Base-by-base conservation (phyloP, 2,888 invertebrate genomes). In the Endomychus coccineus region DNA sequence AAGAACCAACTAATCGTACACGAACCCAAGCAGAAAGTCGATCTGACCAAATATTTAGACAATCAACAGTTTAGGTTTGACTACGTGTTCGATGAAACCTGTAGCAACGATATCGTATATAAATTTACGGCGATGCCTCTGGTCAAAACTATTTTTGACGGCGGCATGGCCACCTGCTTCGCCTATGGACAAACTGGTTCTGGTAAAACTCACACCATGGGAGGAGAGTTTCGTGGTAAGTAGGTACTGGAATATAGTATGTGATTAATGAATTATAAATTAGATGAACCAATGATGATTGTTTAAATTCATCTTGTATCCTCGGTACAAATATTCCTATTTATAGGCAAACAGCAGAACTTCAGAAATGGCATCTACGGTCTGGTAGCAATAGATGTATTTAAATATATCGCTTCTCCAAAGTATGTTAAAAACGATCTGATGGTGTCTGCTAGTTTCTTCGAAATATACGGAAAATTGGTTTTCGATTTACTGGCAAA, bases 161-260 rank as follows among this genome's bases (percentile, higher is more conserved):
- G 94, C 36, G 96, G 96, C 12, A 97, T 95, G 92, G 97, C 98
- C 13, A 99, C 98, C 11, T 99, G 98, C 66, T 99, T 99, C 70
- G 98, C 98, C 3, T 98, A 99, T 66, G 98, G 98, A 29, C 98
- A 98, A 70, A 98, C 98, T 1, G 98, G 98, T 29, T 89, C 92
- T 56, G 80, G 96, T 68, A 88, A 99, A 74, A 80, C 97, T 53
- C 87, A 98, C 73, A 98, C 98, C 16, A 99, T 99, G 98, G 97
- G 97, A 23, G 98, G 98, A 13, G 95, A 88, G 67, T 97, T 87
- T 63, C 84, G 80, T 72, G 92, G 84, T 47, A 50, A 6, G 3
- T 27, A n/a, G 15, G 5, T 2, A 27, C 24, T 23, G n/a, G n/a
- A n/a, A n/a, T n/a, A n/a, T n/a, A n/a, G n/a, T n/a, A n/a, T n/a